These are phyloP conservation scores for Xenops minutus DNA, from an alignment of 2,797 vertebrate genomes.

Conservation along the genomic window DNA sequence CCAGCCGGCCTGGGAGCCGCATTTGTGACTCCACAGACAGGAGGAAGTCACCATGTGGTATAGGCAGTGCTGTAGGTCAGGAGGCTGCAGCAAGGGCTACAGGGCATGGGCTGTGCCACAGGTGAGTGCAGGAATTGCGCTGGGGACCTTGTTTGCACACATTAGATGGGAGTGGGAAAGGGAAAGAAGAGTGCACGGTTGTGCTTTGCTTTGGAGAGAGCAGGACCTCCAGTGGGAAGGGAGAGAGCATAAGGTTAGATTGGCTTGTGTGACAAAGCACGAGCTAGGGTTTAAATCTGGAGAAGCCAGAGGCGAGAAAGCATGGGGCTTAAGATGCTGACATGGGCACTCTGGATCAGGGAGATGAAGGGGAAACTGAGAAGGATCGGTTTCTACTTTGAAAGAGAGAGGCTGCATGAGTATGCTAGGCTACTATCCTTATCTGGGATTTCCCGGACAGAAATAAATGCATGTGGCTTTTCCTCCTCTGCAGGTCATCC, in stretches of 20 bases:
- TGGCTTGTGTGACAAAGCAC: fast-evolving
- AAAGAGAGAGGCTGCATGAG: not conserved
- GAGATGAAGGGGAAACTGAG: not conserved
- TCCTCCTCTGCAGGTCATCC: not conserved
- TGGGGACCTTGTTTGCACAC: no score
- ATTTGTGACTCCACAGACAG: fast-evolving
- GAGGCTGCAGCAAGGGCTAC: not conserved
- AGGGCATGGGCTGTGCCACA: not conserved
- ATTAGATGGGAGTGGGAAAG: fast-evolving
- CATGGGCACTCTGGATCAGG: not conserved
- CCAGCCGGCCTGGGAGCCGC: not conserved
- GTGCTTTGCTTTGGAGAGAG: not conserved
- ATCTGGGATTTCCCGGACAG: not conserved
- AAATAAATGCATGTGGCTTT: not conserved
- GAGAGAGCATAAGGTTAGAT: not conserved
- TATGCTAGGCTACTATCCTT: not conserved
- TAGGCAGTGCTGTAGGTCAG: not conserved
- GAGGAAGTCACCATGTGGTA: not conserved
- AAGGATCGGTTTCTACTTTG: not conserved
- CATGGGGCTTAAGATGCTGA: not conserved
- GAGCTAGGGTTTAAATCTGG: not conserved
- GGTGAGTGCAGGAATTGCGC: fast-evolving
- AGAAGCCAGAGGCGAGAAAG: not conserved
- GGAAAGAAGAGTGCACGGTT: fast-evolving
- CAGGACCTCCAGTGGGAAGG: not conserved